Base-by-base conservation (phyloP, 2,113 vertebrate species). In the Pimephales promelas region DNA sequence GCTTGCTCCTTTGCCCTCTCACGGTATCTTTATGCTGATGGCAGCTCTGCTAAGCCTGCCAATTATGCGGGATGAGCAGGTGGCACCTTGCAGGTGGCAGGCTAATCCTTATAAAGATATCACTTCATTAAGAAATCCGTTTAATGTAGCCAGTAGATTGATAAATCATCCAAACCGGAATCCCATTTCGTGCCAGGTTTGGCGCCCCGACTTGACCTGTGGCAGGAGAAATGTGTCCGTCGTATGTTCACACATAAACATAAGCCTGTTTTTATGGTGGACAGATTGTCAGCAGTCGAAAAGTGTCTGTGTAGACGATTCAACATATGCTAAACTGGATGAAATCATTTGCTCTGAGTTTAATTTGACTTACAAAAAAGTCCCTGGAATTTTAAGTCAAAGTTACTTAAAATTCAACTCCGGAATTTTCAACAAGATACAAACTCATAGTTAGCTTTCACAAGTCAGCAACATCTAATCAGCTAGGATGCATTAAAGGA, bases 41-140 rank as follows among this genome's bases (percentile, higher is more conserved):
- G 89, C 88, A 88, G 89, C 86, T 87, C 84, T 92, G 89, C 90
- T 90, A 92, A 92, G 89, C 89, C 89, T 94, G 94, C 93, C 94
- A 95, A 94, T 94, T 94, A 93, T 90, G 90, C 91, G 82, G 89
- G 90, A 90, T 77, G 93, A 94, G 94, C 94, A 95, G 94, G 94
- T 95, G 94, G 94, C 92, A 94, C 93, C 88, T 93, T 83, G 90
- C 93, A 94, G 94, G 94, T 92, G 94, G 94, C 90, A 88, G 90
- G 91, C 92, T 95, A 95, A 94, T 95, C 93, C 93, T 92, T 92
- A 92, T 94, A 92, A 95, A 95, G 93, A 95, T 92, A 91, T 92
- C 93, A 92, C 93, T 95, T 95, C 94, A 95, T 95, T 95, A 95
- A 94, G 93, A 93, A 95, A 94, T 95, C 94, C 89, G 92, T 94